A percentile compares a stretch with the other conserved stretches of the same genome.
These are phyloP conservation scores for Rhinopithecus roxellana DNA, from an alignment of 2,113 vertebrate species.

Conservation along the genomic window DNA sequence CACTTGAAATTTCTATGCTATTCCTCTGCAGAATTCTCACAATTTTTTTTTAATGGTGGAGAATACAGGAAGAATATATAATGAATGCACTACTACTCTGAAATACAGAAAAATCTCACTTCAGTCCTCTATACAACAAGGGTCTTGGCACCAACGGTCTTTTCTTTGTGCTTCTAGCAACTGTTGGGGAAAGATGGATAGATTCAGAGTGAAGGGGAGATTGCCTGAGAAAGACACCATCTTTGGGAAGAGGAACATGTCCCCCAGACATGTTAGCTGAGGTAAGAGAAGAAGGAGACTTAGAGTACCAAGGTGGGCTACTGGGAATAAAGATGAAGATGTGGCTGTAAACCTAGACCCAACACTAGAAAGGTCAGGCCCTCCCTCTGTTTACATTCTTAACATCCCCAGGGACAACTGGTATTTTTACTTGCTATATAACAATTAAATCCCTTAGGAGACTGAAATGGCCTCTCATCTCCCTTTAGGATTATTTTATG, in stretches of 20 bases:
- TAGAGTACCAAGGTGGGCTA: not conserved
- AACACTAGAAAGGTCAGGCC: not conserved
- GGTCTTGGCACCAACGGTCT: not conserved
- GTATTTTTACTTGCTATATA: not conserved
- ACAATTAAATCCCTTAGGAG: not conserved
- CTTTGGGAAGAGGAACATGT: not conserved
- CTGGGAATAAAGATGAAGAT: not conserved
- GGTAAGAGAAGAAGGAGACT: not conserved
- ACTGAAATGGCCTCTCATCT: not conserved
- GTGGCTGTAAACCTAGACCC: not conserved
- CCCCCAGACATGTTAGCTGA: not conserved
- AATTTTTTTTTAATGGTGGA: not conserved
- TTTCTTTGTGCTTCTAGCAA: slow-evolving; percentile 18
- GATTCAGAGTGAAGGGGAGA: not conserved
- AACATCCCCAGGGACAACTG: not conserved
- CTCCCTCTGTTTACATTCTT: not conserved
- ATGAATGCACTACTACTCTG: not conserved
- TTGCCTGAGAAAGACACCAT: not conserved
- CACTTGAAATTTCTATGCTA: not conserved
- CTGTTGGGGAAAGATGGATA: not conserved
- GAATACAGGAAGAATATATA: not conserved
- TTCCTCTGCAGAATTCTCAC: not conserved
- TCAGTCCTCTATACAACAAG: slow-evolving; percentile 26
- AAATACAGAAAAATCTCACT: slow-evolving; percentile 53
- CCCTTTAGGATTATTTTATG: not conserved